Evolutionary conservation across 2,797 vertebrate genomes (phyloP).

Genomic region (Sciurus vulgaris): DNA sequence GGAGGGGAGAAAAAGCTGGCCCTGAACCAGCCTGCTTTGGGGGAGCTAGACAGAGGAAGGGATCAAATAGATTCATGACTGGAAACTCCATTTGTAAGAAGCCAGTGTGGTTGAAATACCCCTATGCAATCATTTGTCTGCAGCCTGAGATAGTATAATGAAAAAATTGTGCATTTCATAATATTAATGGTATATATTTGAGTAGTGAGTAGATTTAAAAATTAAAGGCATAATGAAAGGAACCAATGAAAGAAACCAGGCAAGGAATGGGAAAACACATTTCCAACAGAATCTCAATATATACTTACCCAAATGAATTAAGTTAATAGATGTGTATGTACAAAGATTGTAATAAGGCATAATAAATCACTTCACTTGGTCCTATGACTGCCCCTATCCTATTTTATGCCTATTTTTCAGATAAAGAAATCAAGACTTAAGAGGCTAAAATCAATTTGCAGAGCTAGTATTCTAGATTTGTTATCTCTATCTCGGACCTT

Average conservation of each 20-base stretch:
- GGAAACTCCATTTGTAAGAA: constrained; percentile 20
- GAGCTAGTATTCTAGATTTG: not conserved
- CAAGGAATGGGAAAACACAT: constrained; percentile 35
- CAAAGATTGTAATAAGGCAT: not conserved
- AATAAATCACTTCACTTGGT: not conserved
- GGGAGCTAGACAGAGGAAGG: not conserved
- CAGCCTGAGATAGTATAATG: constrained; percentile 46
- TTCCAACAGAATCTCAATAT: constrained; percentile 35
- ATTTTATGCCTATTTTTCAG: not conserved
- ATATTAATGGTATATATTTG: constrained; percentile 62
- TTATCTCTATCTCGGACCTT: not conserved
- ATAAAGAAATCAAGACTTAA: constrained; percentile 48
- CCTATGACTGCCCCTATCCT: not conserved
- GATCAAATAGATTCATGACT: not conserved
- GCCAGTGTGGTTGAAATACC: not conserved
- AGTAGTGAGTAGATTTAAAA: not conserved
- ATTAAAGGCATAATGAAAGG: constrained; percentile 19
- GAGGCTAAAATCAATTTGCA: not conserved
- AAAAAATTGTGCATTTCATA: constrained; percentile 38
- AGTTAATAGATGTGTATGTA: not conserved
- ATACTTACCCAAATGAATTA: constrained; percentile 9
- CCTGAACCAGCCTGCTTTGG: not conserved
- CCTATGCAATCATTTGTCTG: constrained; percentile 7
- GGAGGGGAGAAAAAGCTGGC: not conserved
- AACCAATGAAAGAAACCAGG: constrained; percentile 17